Percentiles rank a stretch among this genome's conserved stretches.
These are phyloP conservation scores for Drosophila cognata DNA, from an alignment of 2,888 invertebrate genomes.

Conservation along the genomic window DNA sequence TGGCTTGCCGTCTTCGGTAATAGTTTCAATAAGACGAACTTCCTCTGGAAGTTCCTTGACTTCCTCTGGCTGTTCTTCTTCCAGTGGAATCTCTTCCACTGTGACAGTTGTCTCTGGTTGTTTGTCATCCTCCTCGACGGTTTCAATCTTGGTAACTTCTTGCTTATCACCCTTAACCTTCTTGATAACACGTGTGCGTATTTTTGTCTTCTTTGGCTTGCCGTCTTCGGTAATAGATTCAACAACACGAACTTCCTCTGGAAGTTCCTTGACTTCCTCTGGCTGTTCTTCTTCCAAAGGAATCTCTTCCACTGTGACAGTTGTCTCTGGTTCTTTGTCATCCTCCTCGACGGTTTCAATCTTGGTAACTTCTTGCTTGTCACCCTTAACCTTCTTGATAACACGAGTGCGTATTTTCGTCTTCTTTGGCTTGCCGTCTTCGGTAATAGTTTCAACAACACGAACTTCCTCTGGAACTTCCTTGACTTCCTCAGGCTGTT, in stretches of 20 bases:
- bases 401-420: slow-evolving; percentile 30
- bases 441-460: slow-evolving; percentile 8
- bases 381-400: slow-evolving; percentile 32
- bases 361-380: slow-evolving; percentile 29
- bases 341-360: slow-evolving; percentile 30
- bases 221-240: slow-evolving; percentile 44
- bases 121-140: slow-evolving; percentile 46
- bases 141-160: slow-evolving; percentile 51
- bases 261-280: slow-evolving; percentile 39
- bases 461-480: slow-evolving; percentile 27
- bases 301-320: slow-evolving; percentile 17
- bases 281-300: slow-evolving; percentile 31
- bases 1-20: slow-evolving; percentile 45
- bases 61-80: slow-evolving; percentile 32
- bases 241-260: slow-evolving; percentile 43
- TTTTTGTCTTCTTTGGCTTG: slow-evolving; percentile 45
- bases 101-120: slow-evolving; percentile 43
- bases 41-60: slow-evolving; percentile 46
- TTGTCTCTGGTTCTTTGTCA: slow-evolving; percentile 26
- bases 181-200: slow-evolving; percentile 48
- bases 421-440: slow-evolving; percentile 17
- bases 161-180: slow-evolving; percentile 47
- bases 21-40: slow-evolving; percentile 37
- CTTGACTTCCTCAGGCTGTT: slow-evolving; percentile 7
- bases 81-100: slow-evolving; percentile 39